phyloP scores from a whole-genome alignment of 2,888 invertebrate species.

The Calliphora vomitoria region DNA sequence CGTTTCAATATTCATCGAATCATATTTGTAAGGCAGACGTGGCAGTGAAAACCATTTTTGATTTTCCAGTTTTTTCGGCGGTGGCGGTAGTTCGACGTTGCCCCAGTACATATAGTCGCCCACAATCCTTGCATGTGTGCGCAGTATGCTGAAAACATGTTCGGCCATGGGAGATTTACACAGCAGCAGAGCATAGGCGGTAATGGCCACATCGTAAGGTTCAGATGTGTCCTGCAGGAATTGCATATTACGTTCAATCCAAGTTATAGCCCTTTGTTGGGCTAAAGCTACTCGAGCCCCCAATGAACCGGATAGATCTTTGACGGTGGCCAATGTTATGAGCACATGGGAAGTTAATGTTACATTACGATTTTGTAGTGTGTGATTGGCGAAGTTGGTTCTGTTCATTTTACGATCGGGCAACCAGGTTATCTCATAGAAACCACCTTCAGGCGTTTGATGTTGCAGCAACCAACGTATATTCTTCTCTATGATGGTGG shows the following conservation, averaged over 20 bases:
- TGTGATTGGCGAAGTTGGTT: constrained; percentile 85
- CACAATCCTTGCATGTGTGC: constrained; percentile 88
- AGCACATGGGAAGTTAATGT: constrained; percentile 97
- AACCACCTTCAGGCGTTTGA: constrained; percentile 94
- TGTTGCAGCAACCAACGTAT: constrained; percentile 94
- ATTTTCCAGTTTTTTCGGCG: constrained; percentile 94
- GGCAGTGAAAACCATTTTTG: constrained; percentile 96
- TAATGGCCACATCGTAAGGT: constrained; percentile 94
- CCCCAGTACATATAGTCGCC: constrained; percentile 96
- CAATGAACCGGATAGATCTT: constrained; percentile 91
- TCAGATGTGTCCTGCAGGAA: constrained; percentile 89
- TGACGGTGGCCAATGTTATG: constrained; percentile 93
- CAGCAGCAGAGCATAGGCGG: constrained; percentile 93
- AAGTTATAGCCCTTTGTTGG: constrained; percentile 90
- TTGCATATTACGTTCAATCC: constrained; percentile 93
- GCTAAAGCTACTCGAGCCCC: constrained; percentile 91
- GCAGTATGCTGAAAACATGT: constrained; percentile 91
- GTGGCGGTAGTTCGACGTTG: constrained; percentile 90
- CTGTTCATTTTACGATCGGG: constrained; percentile 95
- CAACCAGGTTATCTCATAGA: constrained; percentile 94
- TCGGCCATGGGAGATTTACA: constrained; percentile 94
- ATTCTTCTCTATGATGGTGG: constrained; percentile 92
- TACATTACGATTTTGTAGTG: constrained; percentile 90
- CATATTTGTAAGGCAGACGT: constrained; percentile 93
- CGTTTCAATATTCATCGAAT: constrained; percentile 95